Percentiles rank a stretch among this genome's conserved stretches.
Evolutionary conservation across 2,113 vertebrate species (phyloP).

Genomic region (Catagonus wagneri): DNA sequence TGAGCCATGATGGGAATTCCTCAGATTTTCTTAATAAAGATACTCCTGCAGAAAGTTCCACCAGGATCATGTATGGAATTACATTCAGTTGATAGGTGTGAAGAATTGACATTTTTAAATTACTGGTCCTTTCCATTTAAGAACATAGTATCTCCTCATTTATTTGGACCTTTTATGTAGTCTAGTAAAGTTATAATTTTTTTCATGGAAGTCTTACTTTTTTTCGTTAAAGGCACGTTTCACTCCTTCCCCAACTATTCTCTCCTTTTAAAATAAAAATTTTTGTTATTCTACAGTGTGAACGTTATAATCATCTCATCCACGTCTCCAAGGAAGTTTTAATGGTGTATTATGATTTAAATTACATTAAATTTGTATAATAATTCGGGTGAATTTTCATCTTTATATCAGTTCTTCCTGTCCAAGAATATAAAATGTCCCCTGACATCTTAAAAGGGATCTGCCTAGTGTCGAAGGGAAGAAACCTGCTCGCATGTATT

Average conservation of each 20-base stretch:
- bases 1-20: too few relatives aligned
- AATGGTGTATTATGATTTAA: conserved; percentile 52
- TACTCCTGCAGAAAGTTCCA: background rate
- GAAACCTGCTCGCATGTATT: background rate
- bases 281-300: background rate
- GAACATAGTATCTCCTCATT: background rate
- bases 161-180: background rate
- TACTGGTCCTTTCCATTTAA: background rate
- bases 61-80: background rate
- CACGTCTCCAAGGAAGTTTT: background rate
- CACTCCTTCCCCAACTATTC: background rate
- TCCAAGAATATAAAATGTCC: background rate
- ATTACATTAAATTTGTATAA: conserved; percentile 16
- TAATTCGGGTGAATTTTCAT: background rate
- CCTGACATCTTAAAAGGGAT: background rate
- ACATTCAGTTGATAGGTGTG: background rate
- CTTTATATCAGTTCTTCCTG: background rate
- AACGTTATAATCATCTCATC: conserved; percentile 54
- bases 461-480: conserved; percentile 17
- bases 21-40: too few relatives aligned
- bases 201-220: background rate
- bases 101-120: background rate
- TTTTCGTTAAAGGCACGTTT: conserved; percentile 33
- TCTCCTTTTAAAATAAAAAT: background rate
- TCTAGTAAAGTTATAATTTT: conserved; percentile 10